phyloP scores from a whole-genome alignment of 2,113 vertebrate species.

The Donacobius atricapilla region DNA sequence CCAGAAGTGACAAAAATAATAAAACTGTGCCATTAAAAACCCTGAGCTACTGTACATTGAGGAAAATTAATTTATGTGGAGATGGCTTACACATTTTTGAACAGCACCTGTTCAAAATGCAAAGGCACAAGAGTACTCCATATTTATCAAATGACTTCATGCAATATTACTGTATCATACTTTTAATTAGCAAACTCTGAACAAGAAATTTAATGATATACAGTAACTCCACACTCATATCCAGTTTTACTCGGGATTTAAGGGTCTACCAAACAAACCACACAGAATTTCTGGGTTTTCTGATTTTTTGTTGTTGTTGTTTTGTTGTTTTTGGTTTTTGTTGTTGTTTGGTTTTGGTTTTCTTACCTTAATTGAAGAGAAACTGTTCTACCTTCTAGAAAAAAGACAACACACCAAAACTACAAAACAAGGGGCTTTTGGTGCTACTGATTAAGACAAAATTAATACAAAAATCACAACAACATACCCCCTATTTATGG shows the following conservation, averaged over 20 bases:
- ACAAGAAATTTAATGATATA: not conserved
- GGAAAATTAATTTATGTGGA: slow-evolving; percentile 21
- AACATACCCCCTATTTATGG: not conserved
- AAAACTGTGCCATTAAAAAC: not conserved
- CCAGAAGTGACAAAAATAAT: not conserved
- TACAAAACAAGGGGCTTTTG: fast-evolving
- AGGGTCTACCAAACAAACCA: not conserved
- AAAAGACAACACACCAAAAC: not conserved
- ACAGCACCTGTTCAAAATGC: slow-evolving; percentile 12
- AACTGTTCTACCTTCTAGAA: not conserved
- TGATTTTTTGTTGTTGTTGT: not conserved
- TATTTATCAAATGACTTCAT: slow-evolving; percentile 24
- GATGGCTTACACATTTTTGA: not conserved
- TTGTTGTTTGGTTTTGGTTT: not conserved
- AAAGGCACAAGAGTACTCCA: not conserved
- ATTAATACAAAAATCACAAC: not conserved
- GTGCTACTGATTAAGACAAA: not conserved
- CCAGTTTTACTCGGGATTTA: not conserved
- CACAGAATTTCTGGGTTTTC: not conserved
- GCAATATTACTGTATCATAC: not conserved
- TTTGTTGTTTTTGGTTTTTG: too few species aligned
- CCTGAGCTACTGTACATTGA: not conserved
- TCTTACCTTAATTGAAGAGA: not conserved
- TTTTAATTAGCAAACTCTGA: not conserved
- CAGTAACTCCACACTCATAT: not conserved